Conservation (phyloP, 1,140 invertebrate genomes). For the Heliconius hewitsoni region DNA sequence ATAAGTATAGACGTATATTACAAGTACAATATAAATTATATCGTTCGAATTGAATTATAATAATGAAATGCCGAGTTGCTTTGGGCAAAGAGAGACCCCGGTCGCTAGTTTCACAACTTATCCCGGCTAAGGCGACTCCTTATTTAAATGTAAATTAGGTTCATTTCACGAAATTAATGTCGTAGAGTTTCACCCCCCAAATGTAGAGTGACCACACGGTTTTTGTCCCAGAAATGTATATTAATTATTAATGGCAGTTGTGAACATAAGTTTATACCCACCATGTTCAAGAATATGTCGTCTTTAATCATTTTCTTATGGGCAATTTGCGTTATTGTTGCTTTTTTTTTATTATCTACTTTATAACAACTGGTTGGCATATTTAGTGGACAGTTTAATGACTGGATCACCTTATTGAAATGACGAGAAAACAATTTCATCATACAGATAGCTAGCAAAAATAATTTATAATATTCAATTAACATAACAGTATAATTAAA, state of each 20-base stretch:
- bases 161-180: conserved; percentile 93
- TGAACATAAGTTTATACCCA: background rate
- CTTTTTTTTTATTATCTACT: background rate
- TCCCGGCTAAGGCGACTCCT: conserved; percentile 83
- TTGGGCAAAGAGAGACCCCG: conserved; percentile 71
- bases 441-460: background rate
- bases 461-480: conserved; percentile 13
- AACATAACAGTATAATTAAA: background rate
- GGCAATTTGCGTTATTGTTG: background rate
- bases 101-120: conserved; percentile 80
- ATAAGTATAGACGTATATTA: conserved; percentile 37
- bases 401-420: background rate
- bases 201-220: conserved; percentile 53
- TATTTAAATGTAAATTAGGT: conserved; percentile 94
- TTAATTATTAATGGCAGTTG: background rate
- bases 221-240: background rate
- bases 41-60: conserved; percentile 78
- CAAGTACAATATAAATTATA: conserved; percentile 55
- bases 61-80: conserved; percentile 76
- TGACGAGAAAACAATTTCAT: background rate
- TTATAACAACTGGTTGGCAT: conserved; percentile 3
- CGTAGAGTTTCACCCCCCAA: conserved; percentile 77
- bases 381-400: conserved; percentile 3
- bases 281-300: background rate
- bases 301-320: conserved; percentile 13